Evolutionary conservation across 1,140 invertebrate genomes (phyloP).

Genomic region (Spodoptera frugiperda): DNA sequence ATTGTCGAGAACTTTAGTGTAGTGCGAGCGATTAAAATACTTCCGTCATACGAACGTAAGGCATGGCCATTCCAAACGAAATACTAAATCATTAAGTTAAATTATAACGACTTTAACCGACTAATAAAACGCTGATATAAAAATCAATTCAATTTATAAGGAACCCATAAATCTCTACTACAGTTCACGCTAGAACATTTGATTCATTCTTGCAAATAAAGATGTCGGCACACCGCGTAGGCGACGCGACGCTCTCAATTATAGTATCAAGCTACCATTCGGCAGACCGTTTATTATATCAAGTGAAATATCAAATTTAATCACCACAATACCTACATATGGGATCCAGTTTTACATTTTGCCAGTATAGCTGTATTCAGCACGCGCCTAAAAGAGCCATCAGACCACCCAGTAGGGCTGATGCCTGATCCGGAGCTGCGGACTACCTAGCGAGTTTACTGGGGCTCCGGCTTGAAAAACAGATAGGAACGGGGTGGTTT

Average conservation of each 20-base stretch:
- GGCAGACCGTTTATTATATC: background rate
- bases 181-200: background rate
- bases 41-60: too few relatives aligned
- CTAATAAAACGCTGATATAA: too few relatives aligned
- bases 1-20: too few relatives aligned
- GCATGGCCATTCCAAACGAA: too few relatives aligned
- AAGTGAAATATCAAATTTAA: background rate
- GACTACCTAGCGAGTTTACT: too few relatives aligned
- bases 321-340: background rate
- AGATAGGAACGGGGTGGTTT: too few relatives aligned
- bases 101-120: background rate
- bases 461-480: too few relatives aligned
- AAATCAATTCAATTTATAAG: too few relatives aligned
- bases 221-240: background rate
- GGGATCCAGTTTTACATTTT: background rate
- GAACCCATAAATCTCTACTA: background rate
- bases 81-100: background rate
- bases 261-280: slow-evolving; percentile 4
- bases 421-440: too few relatives aligned
- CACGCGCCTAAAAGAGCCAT: too few relatives aligned
- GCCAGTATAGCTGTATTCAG: background rate
- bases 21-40: too few relatives aligned
- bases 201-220: slow-evolving; percentile 15
- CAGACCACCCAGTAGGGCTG: too few relatives aligned
- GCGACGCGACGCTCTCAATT: slow-evolving; percentile 27